Conservation (phyloP, 1,140 invertebrate genomes). For the Sminthurides bifidus region DNA sequence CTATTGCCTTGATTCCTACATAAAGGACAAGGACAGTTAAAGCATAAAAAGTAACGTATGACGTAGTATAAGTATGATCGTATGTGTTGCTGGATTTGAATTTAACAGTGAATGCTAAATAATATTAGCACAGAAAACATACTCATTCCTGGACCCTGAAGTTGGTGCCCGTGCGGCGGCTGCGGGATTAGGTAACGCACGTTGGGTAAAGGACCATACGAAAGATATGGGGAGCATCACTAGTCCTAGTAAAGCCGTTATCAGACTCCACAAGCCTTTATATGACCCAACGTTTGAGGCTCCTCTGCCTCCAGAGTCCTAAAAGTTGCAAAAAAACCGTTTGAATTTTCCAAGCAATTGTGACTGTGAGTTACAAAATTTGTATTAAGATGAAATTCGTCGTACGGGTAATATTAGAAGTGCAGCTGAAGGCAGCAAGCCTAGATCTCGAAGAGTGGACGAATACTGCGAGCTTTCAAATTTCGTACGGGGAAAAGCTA, state of each 20-base stretch:
- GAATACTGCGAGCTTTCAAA: conserved; percentile 50
- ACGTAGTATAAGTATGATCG: no score
- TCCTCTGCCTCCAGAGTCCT: not conserved
- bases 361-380: not conserved
- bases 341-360: not conserved
- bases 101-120: no score
- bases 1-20: no score
- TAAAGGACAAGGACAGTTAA: no score
- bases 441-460: conserved; percentile 51
- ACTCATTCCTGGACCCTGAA: no score
- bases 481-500: conserved; percentile 64
- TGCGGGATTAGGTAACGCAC: conserved; percentile 9
- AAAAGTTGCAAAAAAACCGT: not conserved
- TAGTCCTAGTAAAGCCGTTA: conserved; percentile 13
- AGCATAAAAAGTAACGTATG: no score
- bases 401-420: conserved; percentile 59
- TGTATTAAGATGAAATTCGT: not conserved
- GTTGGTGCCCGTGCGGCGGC: no score
- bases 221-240: conserved; percentile 19
- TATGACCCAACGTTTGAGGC: no score
- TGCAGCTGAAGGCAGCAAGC: conserved; percentile 64
- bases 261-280: conserved; percentile 10
- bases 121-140: no score
- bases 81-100: no score
- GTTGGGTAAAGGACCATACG: conserved; percentile 8